Conservation (phyloP, 2,888 invertebrate genomes). For the Oasisia sp. region DNA sequence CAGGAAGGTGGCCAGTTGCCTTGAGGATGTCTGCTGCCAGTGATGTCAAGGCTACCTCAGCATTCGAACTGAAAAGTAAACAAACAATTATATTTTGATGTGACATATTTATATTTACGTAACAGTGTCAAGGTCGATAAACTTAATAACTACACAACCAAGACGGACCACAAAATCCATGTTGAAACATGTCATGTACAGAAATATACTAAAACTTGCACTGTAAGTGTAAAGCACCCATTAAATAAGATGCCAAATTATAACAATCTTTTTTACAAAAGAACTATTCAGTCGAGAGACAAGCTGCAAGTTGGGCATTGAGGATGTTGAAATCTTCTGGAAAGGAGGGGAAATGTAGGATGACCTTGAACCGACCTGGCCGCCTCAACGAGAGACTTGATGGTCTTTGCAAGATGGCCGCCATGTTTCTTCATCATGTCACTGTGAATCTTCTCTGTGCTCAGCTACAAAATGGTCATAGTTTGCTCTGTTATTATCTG, state of each 20-base stretch:
- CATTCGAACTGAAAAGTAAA: slow-evolving; percentile 56
- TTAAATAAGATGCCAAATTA: neutral
- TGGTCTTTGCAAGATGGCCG: slow-evolving; percentile 51
- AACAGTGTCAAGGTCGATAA: neutral
- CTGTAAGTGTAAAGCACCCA: no score
- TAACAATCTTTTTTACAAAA: no score
- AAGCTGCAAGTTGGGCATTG: neutral
- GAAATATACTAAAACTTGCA: no score
- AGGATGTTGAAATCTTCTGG: neutral
- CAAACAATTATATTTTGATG: neutral
- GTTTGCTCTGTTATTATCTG: neutral
- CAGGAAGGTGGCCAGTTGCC: slow-evolving; percentile 21
- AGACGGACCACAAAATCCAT: neutral
- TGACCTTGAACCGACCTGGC: slow-evolving; percentile 53
- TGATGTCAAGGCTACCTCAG: slow-evolving; percentile 61
- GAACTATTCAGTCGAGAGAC: no score
- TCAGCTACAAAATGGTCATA: slow-evolving; percentile 50
- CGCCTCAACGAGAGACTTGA: slow-evolving; percentile 56
- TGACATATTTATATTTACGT: neutral
- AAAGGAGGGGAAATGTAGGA: neutral
- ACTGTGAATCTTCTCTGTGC: slow-evolving; percentile 55
- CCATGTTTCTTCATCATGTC: slow-evolving; percentile 56
- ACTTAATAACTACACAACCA: neutral
- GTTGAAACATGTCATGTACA: neutral
- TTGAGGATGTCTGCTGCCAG: slow-evolving; percentile 61